Evolutionary conservation across 2,113 vertebrate species (phyloP), one percentile per base, ranked within the genome.

Genomic region (Oncorhynchus masou): DNA sequence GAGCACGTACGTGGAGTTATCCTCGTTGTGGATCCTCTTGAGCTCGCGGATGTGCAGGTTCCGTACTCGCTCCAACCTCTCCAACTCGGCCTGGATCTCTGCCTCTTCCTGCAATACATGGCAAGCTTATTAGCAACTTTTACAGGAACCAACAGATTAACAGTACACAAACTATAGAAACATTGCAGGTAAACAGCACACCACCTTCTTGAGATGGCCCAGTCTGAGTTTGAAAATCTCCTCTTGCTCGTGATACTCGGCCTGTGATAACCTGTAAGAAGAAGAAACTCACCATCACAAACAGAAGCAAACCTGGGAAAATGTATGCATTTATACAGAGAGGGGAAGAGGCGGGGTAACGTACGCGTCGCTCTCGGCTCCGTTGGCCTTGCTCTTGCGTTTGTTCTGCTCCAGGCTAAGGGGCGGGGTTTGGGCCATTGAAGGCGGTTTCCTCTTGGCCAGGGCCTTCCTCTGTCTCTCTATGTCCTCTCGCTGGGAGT

Each of bases 21-120:
- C 98, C 93, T 99, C 98, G 81, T 99, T 99, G 89, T 99, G 98
- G 95, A 99, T 99, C 94, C 97, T 95, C 94, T 99, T 99, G 86
- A 99, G 93, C 91, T 99, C 98, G 76, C 98, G 96, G 91, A 99
- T 99, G 93, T 99, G 98, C 88, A 99, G 93, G 93, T 99, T 99
- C 78, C 98, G 94, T 89, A 99, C 97, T 84, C 98, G 95, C 92
- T 99, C 98, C 94, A 99, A 92, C 84, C 98, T 94, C 88, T 99
- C 98, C 91, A 99, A 74, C 88, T 99, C 98, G 0, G 97, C 98
- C 91, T 99, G 98, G 89, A 99, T 99, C 91, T 99, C 98, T 13
- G 98, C 97, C 93, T 99, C 98, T 85, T 99, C 98, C 98, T 99
- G 87, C 60, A 86, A 71, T 19, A 24, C 25, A 11, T 49, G 83